Percentiles rank a stretch among this genome's conserved stretches.
Evolutionary conservation across 2,888 invertebrate genomes (phyloP).

Genomic region (Camptogramma bilineatum): DNA sequence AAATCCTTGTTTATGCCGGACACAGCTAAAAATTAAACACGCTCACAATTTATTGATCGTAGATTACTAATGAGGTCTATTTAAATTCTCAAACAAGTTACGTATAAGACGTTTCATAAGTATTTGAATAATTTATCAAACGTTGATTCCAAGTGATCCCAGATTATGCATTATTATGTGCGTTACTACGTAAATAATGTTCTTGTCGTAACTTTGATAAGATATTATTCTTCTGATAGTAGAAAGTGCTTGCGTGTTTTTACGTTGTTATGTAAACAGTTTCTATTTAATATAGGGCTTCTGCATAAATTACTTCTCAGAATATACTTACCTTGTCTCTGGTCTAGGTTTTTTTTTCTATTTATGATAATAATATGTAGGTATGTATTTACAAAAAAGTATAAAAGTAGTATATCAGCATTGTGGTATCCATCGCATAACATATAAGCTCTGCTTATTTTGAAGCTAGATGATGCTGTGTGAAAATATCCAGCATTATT

Average conservation of each 20-base stretch:
- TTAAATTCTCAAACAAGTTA: conserved; percentile 19
- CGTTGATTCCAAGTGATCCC: conserved; percentile 20
- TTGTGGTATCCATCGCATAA: too few species aligned
- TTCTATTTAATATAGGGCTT: conserved; percentile 13
- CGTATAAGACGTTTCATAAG: conserved; percentile 25
- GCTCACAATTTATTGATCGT: conserved; percentile 26
- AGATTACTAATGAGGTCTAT: conserved; percentile 21
- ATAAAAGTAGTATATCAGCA: too few species aligned
- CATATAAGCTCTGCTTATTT: too few species aligned
- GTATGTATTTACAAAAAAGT: too few species aligned
- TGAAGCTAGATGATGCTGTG: too few species aligned
- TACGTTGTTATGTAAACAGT: conserved; percentile 31
- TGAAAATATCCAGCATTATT: too few species aligned
- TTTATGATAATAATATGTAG: too few species aligned
- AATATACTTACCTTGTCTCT: conserved; percentile 10
- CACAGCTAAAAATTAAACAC: conserved; percentile 13
- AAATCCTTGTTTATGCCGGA: conserved; percentile 16
- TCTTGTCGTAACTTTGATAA: conserved; percentile 26
- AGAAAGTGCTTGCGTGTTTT: conserved; percentile 16
- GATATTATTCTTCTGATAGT: conserved; percentile 27
- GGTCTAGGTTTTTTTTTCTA: too few species aligned
- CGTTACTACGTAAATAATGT: conserved; percentile 1
- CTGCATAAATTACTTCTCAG: conserved; percentile 11
- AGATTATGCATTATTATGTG: conserved; percentile 6
- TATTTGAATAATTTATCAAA: conserved; percentile 29